Evolutionary conservation across 2,113 vertebrate species (phyloP).

Genomic region (Catagonus wagneri): DNA sequence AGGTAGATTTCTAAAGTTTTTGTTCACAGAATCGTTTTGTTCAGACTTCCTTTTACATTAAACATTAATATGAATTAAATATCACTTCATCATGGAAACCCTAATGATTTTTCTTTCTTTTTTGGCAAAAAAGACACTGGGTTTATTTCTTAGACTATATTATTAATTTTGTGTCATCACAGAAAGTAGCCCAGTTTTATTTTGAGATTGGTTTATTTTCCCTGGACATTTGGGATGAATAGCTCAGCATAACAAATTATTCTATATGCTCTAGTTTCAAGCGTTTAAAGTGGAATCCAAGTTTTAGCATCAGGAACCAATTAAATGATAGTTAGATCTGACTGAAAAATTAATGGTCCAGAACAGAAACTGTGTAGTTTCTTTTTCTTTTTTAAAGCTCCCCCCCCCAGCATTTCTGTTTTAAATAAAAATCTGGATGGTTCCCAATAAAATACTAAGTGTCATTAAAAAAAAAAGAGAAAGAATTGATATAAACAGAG

Average conservation of each 20-base stretch:
- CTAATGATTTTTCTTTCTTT: conserved; percentile 74
- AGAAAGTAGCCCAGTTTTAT: conserved; percentile 83
- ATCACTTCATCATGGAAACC: conserved; percentile 55
- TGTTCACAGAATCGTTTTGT: conserved; percentile 15
- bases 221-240: conserved; percentile 87
- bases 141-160: conserved; percentile 81
- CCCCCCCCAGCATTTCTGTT: conserved; percentile 86
- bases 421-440: conserved; percentile 90
- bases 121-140: conserved; percentile 74
- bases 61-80: conserved; percentile 69
- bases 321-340: conserved; percentile 92
- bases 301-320: conserved; percentile 91
- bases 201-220: conserved; percentile 81
- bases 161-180: conserved; percentile 86
- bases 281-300: conserved; percentile 89
- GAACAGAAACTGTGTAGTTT: conserved; percentile 88
- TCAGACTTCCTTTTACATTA: conserved; percentile 24
- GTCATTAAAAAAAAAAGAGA: conserved; percentile 47
- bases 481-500: conserved; percentile 75
- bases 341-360: conserved; percentile 91
- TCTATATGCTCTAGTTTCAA: conserved; percentile 88
- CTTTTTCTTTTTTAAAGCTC: conserved; percentile 81
- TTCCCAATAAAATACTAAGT: conserved; percentile 87
- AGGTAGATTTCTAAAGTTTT: conserved; percentile 28
- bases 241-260: conserved; percentile 90